Conservation (phyloP, 1,140 invertebrate genomes). For the Drosophila bocki region DNA sequence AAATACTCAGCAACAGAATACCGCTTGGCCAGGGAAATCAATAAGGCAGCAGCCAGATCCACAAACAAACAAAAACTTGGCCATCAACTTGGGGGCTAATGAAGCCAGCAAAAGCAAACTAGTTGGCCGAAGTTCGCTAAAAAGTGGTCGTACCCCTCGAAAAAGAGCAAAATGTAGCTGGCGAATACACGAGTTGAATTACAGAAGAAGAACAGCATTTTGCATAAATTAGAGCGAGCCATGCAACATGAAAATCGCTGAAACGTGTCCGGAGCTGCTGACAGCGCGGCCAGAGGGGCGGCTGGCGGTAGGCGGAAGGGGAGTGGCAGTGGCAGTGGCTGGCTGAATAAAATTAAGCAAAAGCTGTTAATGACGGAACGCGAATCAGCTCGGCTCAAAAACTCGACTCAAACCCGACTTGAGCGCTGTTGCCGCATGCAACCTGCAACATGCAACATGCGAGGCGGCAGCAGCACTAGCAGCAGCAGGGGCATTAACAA, state of each 20-base stretch:
- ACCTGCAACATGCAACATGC: constrained; percentile 52
- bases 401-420: constrained; percentile 53
- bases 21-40: constrained; percentile 34
- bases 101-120: constrained; percentile 35
- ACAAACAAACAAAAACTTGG: constrained; percentile 30
- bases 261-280: constrained; percentile 72
- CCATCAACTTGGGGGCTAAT: constrained; percentile 53
- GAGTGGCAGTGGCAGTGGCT: constrained; percentile 5
- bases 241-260: constrained; percentile 78
- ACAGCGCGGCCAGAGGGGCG: constrained; percentile 44
- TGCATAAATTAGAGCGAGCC: constrained; percentile 77
- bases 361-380: constrained; percentile 75
- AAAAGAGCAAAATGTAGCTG: constrained; percentile 25
- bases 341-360: constrained; percentile 75
- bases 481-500: constrained; percentile 21
- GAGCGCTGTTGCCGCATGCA: constrained; percentile 51
- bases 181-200: constrained; percentile 48
- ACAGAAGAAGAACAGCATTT: constrained; percentile 73
- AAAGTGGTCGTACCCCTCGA: constrained; percentile 8
- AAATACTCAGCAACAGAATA: constrained; percentile 25
- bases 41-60: constrained; percentile 35
- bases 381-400: constrained; percentile 45
- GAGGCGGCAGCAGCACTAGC: constrained; percentile 18
- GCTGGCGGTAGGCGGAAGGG: not conserved
- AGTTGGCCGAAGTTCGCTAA: constrained; percentile 36